phyloP scores from a whole-genome alignment of 1,140 invertebrate species.

The Liolophura sinensis region DNA sequence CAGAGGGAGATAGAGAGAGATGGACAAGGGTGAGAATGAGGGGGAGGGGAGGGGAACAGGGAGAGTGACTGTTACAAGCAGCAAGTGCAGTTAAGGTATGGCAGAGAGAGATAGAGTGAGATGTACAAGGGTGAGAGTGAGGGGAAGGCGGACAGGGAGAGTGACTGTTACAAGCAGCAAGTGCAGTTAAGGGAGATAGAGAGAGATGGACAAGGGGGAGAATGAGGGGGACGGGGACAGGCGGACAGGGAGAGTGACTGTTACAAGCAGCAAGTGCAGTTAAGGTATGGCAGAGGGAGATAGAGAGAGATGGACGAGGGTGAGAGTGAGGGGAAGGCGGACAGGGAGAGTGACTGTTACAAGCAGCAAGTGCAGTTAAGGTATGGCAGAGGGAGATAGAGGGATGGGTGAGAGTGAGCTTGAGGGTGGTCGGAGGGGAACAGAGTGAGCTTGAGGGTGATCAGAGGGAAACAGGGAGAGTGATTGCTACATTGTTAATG shows the following conservation, averaged over 20 bases:
- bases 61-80: background rate
- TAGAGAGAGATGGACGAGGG: too few species aligned
- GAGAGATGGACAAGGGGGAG: background rate
- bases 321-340: background rate
- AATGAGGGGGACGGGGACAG: too few species aligned
- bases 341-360: background rate
- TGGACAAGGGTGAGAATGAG: background rate
- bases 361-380: slow-evolving; percentile 17
- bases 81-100: slow-evolving; percentile 30
- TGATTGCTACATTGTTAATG: too few species aligned
- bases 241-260: too few species aligned
- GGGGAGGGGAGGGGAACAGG: too few species aligned
- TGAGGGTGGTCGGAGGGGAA: background rate
- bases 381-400: slow-evolving; percentile 17
- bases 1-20: background rate
- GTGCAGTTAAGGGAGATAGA: background rate
- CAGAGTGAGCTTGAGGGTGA: too few species aligned
- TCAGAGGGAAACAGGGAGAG: too few species aligned
- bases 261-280: slow-evolving; percentile 7
- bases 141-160: background rate
- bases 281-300: slow-evolving; percentile 28
- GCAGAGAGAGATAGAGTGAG: background rate
- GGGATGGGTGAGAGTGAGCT: background rate
- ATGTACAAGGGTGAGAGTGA: background rate
- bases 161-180: background rate